A percentile compares a stretch with the other conserved stretches of the same genome.
Evolutionary conservation across 2,797 vertebrate species (phyloP).

Genomic region (Notamacropus eugenii): DNA sequence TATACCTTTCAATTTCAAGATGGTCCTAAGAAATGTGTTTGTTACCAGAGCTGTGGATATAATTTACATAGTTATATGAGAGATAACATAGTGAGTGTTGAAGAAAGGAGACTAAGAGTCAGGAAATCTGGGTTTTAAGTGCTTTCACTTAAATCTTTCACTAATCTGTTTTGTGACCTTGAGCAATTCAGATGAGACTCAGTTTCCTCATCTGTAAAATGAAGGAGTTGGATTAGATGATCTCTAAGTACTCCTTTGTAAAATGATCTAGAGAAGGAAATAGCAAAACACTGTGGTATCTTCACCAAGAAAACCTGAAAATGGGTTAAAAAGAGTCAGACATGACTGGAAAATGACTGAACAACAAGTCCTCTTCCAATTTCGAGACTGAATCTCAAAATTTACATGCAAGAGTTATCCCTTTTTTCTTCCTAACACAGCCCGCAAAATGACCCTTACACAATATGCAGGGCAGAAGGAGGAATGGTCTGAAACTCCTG

Average conservation of each 20-base stretch:
- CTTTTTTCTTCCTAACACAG: background rate
- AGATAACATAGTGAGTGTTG: background rate
- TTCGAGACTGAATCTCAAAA: background rate
- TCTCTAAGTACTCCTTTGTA: background rate
- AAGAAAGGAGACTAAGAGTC: background rate
- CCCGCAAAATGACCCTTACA: background rate
- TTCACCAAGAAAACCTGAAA: background rate
- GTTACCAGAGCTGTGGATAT: background rate
- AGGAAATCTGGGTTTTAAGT: background rate
- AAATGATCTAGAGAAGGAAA: background rate
- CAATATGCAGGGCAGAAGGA: background rate
- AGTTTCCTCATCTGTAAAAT: background rate
- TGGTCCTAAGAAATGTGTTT: background rate
- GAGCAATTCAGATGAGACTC: background rate
- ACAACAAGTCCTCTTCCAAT: background rate
- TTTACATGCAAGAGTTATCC: background rate
- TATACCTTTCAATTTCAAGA: background rate
- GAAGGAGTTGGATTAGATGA: background rate
- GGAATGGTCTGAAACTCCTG: background rate
- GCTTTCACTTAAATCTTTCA: background rate
- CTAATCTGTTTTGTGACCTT: background rate
- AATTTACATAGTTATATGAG: background rate
- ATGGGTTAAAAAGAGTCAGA: background rate
- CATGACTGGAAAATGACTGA: background rate
- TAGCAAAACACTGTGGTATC: background rate